Conservation (phyloP, 2,797 vertebrate species). For the Gadopsis bispinosus region DNA sequence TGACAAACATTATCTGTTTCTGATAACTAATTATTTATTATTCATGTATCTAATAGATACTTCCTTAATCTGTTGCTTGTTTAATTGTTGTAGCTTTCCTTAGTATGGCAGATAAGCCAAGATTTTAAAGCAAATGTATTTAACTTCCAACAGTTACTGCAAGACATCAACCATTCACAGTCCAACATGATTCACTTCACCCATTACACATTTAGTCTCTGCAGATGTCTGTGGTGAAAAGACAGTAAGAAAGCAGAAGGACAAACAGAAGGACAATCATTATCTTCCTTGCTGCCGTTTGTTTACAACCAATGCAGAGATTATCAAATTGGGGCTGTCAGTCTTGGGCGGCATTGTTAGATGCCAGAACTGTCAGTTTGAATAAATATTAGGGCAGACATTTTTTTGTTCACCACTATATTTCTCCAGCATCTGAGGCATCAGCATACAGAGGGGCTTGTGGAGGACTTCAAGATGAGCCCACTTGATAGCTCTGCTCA, state of each 20-base stretch:
- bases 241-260: conserved; percentile 54
- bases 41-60: conserved; percentile 18
- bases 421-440: conserved; percentile 56
- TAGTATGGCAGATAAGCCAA: not conserved
- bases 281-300: conserved; percentile 57
- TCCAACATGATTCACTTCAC: conserved; percentile 34
- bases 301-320: conserved; percentile 65
- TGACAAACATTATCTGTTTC: conserved; percentile 69
- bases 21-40: conserved; percentile 61
- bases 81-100: not conserved
- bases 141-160: conserved; percentile 19
- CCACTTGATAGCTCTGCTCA: conserved; percentile 66
- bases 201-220: conserved; percentile 35
- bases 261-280: conserved; percentile 66
- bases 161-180: conserved; percentile 13
- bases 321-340: conserved; percentile 66
- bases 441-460: conserved; percentile 40
- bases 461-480: conserved; percentile 66
- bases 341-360: conserved; percentile 58
- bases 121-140: conserved; percentile 1
- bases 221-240: conserved; percentile 51
- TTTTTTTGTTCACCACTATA: conserved; percentile 48
- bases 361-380: conserved; percentile 66
- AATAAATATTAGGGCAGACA: conserved; percentile 60
- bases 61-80: not conserved